Evolutionary conservation across 2,797 vertebrate species (phyloP).

Genomic region (Crypturellus tataupa): DNA sequence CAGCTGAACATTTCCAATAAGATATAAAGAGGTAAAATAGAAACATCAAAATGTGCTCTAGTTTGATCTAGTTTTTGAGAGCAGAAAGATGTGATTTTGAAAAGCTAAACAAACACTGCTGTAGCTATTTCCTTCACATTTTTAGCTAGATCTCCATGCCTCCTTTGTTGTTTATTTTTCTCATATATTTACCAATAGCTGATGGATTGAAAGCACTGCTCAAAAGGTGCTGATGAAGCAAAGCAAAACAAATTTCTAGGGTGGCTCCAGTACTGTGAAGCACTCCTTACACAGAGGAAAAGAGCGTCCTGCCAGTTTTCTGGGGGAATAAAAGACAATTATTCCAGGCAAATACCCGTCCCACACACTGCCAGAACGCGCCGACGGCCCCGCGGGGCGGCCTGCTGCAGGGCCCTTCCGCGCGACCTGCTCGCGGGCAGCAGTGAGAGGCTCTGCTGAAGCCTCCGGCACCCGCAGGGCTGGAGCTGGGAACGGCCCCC

Average conservation of each 20-base stretch:
- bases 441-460: background rate
- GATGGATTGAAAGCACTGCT: background rate
- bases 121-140: background rate
- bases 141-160: background rate
- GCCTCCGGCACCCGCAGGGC: background rate
- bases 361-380: background rate
- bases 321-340: conserved; percentile 4
- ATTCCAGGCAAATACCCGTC: conserved; percentile 3
- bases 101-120: background rate
- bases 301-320: background rate
- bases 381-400: background rate
- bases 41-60: background rate
- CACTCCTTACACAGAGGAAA: conserved; percentile 15
- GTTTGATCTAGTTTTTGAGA: conserved; percentile 7
- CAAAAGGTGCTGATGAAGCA: background rate
- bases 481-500: accelerated
- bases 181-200: background rate
- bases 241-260: background rate
- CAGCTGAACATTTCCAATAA: background rate
- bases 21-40: background rate
- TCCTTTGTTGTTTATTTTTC: background rate
- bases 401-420: background rate
- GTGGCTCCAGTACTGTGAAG: background rate
- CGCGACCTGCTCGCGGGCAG: background rate
- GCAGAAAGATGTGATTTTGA: conserved; percentile 3